A percentile compares a stretch with the other conserved stretches of the same genome.
Evolutionary conservation across 64 coral and sea anemone species (phyloP).

Genomic region (Dendronephthya gigantea): DNA sequence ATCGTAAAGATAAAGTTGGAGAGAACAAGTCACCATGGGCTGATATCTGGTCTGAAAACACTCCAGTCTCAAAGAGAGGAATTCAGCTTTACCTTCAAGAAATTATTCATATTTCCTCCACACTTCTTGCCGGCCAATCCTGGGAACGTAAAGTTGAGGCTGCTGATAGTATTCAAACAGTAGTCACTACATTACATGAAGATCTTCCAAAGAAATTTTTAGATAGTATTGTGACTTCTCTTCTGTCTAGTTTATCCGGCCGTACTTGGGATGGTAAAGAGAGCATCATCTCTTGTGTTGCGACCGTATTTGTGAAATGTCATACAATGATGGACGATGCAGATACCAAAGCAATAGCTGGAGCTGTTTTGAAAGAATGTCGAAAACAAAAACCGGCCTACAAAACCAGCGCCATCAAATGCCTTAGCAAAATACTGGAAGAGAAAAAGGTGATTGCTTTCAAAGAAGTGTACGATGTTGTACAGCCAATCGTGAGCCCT

Average conservation of each 20-base stretch:
- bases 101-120: conserved; percentile 58
- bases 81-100: conserved; percentile 72
- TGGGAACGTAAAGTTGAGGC: conserved; percentile 73
- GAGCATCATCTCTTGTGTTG: background rate
- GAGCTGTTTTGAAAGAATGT: conserved; percentile 65
- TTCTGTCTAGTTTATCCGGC: conserved; percentile 65
- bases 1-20: conserved; percentile 43
- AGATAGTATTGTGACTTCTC: conserved; percentile 37
- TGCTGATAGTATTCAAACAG: conserved; percentile 1
- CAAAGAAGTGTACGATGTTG: conserved; percentile 54
- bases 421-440: conserved; percentile 63
- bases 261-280: conserved; percentile 91
- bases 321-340: background rate
- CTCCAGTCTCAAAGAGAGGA: conserved; percentile 56
- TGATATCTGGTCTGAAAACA: conserved; percentile 97
- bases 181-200: conserved; percentile 16
- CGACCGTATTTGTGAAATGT: background rate
- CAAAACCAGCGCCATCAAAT: conserved; percentile 56
- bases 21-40: conserved; percentile 62
- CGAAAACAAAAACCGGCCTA: conserved; percentile 66
- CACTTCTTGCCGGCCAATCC: conserved; percentile 57
- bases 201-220: conserved; percentile 54
- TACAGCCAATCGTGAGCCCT: conserved; percentile 68
- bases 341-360: conserved; percentile 33
- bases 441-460: conserved; percentile 55